Conservation (phyloP, 1,140 invertebrate genomes). For the Drosophila neocordata region DNA sequence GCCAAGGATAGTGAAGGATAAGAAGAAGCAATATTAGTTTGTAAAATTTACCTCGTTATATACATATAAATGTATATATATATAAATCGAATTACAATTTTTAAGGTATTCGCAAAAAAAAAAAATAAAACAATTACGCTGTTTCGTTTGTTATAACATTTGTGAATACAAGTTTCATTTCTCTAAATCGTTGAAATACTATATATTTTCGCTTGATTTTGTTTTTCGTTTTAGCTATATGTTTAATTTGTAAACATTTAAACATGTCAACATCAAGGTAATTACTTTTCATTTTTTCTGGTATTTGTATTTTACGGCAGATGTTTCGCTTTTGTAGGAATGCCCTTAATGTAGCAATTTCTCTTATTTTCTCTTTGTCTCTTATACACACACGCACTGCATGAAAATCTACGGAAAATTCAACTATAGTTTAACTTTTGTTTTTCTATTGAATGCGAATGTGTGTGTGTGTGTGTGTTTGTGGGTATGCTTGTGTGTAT, state of each 20-base stretch:
- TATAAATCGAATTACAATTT: conserved; percentile 12
- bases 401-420: conserved; percentile 44
- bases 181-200: conserved; percentile 47
- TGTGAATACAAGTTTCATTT: conserved; percentile 42
- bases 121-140: conserved; percentile 41
- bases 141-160: conserved; percentile 22
- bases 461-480: conserved; percentile 37
- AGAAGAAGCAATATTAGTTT: conserved; percentile 21
- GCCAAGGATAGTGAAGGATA: not conserved
- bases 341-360: conserved; percentile 21
- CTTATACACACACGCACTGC: conserved; percentile 25
- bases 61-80: not conserved
- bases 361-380: conserved; percentile 12
- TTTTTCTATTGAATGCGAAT: conserved; percentile 50
- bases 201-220: conserved; percentile 22
- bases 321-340: conserved; percentile 13
- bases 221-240: conserved; percentile 42
- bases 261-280: conserved; percentile 45
- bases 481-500: conserved; percentile 30
- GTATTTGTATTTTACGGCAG: conserved; percentile 9
- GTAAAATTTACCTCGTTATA: conserved; percentile 42
- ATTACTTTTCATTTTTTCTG: conserved; percentile 14
- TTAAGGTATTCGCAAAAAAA: conserved; percentile 57
- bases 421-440: conserved; percentile 43
- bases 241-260: conserved; percentile 50